These are phyloP conservation scores for Ectropis crepuscularia DNA, from an alignment of 2,888 invertebrate species.

Conservation along the genomic window DNA sequence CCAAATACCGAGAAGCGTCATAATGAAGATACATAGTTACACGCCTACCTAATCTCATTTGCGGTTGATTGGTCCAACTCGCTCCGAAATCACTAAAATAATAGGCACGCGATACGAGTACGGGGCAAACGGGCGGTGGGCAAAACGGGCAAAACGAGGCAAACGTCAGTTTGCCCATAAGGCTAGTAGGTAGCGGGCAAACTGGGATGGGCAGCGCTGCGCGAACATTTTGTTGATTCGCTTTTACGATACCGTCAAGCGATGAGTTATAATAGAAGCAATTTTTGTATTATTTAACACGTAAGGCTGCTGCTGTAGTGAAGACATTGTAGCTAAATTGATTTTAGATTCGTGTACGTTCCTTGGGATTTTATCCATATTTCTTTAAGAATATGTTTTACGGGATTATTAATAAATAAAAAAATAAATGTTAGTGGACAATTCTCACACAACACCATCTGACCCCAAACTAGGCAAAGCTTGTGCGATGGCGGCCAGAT, in stretches of 20 bases:
- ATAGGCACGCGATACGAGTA: slow-evolving; percentile 33
- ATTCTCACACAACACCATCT: too few species aligned
- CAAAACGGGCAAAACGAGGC: slow-evolving; percentile 9
- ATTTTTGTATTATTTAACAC: slow-evolving; percentile 36
- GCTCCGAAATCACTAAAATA: slow-evolving; percentile 44
- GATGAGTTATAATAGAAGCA: slow-evolving; percentile 43
- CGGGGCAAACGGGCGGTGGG: slow-evolving; percentile 22
- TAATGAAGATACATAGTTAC: slow-evolving; percentile 37
- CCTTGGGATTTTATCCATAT: too few species aligned
- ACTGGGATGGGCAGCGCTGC: slow-evolving; percentile 9
- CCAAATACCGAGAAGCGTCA: slow-evolving; percentile 30
- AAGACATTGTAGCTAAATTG: slow-evolving; percentile 31
- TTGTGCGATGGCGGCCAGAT: too few species aligned
- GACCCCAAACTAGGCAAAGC: too few species aligned
- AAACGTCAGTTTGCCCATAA: background rate
- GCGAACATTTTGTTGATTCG: slow-evolving; percentile 33
- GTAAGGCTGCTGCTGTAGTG: slow-evolving; percentile 2
- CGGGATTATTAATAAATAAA: too few species aligned
- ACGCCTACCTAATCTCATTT: slow-evolving; percentile 44
- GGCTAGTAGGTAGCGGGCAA: background rate
- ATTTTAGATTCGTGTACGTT: background rate
- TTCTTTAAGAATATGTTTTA: too few species aligned
- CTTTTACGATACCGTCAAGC: slow-evolving; percentile 39
- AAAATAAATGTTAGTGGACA: too few species aligned
- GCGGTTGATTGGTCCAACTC: slow-evolving; percentile 44